Conservation (phyloP, 2,113 vertebrate species). For the Urocynchramus pylzowi region DNA sequence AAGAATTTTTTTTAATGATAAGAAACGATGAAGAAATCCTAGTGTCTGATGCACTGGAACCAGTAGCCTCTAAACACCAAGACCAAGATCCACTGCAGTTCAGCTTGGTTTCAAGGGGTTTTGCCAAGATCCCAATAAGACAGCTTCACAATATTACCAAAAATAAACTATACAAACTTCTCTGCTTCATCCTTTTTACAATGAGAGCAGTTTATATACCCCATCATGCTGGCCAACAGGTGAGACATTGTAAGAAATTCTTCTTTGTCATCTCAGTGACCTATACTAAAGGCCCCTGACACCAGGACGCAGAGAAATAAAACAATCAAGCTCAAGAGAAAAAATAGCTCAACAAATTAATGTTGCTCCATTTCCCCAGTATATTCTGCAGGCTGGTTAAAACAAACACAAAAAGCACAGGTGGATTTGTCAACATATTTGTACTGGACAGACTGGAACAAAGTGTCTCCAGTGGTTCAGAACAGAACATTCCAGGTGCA, state of each 20-base stretch:
- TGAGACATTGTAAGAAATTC: neutral
- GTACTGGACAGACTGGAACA: neutral
- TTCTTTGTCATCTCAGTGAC: neutral
- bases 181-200: neutral
- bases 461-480: neutral
- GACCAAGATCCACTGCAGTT: neutral
- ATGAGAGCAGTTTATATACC: neutral
- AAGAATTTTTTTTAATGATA: neutral
- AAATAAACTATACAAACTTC: neutral
- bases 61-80: neutral
- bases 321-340: neutral
- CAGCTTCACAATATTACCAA: neutral
- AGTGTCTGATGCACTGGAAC: neutral
- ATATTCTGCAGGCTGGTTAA: neutral
- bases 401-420: neutral
- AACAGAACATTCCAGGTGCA: neutral
- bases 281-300: neutral
- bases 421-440: neutral
- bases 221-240: neutral
- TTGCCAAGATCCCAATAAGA: neutral
- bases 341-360: neutral
- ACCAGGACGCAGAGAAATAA: neutral
- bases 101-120: neutral
- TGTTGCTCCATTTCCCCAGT: neutral
- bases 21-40: neutral